Conservation (phyloP, 2,888 invertebrate species). For the Ligdia adustata region DNA sequence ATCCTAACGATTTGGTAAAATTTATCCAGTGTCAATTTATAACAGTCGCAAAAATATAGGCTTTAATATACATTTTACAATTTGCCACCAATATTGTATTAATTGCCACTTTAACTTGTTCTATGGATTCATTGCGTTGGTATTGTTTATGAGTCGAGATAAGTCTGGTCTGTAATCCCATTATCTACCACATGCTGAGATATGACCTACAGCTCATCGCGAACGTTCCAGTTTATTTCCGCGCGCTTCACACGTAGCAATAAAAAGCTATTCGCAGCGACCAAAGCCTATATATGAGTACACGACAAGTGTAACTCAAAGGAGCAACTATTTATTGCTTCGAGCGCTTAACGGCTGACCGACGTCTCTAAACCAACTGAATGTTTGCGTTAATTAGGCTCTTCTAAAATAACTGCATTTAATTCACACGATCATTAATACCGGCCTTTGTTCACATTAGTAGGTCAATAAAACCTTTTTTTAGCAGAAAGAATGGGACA, state of each 20-base stretch:
- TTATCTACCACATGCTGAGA: conserved; percentile 32
- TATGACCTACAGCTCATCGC: neutral
- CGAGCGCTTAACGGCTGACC: neutral
- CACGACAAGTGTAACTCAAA: no score
- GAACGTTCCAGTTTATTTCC: conserved; percentile 1
- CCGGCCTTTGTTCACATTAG: conserved; percentile 35
- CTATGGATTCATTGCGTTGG: neutral
- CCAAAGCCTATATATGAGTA: conserved; percentile 6
- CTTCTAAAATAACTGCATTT: conserved; percentile 20
- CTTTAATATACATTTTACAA: no score
- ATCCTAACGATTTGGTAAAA: no score
- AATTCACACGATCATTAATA: conserved; percentile 37
- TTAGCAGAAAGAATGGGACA: conserved; percentile 26
- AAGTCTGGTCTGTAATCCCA: neutral
- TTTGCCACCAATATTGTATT: no score
- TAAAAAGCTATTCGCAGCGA: conserved; percentile 1
- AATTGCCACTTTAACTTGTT: no score
- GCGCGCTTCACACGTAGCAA: neutral
- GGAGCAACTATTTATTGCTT: neutral
- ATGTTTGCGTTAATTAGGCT: conserved; percentile 9
- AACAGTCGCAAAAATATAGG: no score
- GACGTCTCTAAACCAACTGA: neutral
- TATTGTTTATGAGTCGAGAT: neutral
- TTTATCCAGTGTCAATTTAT: no score
- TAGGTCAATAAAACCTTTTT: conserved; percentile 47